These are phyloP conservation scores for Hydrozoanthus gracilis DNA, from an alignment of 92 coral and sea anemone species.

Conservation along the genomic window DNA sequence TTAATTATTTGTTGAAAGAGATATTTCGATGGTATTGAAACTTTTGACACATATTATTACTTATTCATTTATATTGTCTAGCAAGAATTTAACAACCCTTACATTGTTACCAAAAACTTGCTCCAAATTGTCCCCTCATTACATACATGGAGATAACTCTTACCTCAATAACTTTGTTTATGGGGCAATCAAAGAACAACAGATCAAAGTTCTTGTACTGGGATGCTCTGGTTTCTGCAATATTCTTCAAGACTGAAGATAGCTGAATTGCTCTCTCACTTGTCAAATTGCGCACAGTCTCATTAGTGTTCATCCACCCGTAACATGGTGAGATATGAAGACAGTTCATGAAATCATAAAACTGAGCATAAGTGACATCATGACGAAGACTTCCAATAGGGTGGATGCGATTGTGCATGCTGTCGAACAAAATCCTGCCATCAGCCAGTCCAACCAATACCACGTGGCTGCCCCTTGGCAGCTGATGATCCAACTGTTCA, in stretches of 20 bases:
- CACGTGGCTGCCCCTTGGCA: conserved; percentile 92
- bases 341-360: conserved; percentile 95
- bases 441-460: conserved; percentile 82
- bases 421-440: conserved; percentile 84
- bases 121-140: too few relatives aligned
- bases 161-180: conserved; percentile 70
- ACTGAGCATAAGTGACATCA: conserved; percentile 85
- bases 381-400: conserved; percentile 89
- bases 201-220: conserved; percentile 83
- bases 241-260: conserved; percentile 75
- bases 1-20: too few relatives aligned
- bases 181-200: conserved; percentile 74
- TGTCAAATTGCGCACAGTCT: conserved; percentile 83
- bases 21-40: too few relatives aligned
- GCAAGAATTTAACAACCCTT: neutral
- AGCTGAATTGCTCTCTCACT: conserved; percentile 77
- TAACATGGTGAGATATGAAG: conserved; percentile 92
- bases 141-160: neutral
- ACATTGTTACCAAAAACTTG: too few relatives aligned
- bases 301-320: conserved; percentile 91
- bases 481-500: conserved; percentile 65
- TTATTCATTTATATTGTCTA: neutral
- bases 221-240: conserved; percentile 59
- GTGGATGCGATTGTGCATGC: conserved; percentile 88
- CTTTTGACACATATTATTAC: too few relatives aligned